These are phyloP conservation scores for Phyllopteryx taeniolatus DNA, from an alignment of 2,113 vertebrate genomes.

Conservation along the genomic window DNA sequence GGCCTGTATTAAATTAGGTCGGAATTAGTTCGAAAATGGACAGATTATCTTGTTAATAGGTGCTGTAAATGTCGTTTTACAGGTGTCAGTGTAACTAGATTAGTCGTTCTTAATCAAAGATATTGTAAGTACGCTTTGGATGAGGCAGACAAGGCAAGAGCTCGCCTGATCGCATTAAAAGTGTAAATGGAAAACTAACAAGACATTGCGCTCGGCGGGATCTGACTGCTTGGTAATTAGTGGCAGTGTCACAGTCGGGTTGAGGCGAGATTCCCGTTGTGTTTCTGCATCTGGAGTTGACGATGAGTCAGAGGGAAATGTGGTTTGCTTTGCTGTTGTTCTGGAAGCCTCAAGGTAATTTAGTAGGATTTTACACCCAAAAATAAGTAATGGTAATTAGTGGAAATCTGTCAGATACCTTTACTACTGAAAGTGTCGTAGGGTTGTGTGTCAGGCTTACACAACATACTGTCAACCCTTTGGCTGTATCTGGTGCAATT, in stretches of 20 bases:
- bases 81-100: conserved; percentile 26
- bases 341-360: conserved; percentile 1
- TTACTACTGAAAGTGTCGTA: no score
- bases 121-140: conserved; percentile 40
- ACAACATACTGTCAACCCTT: no score
- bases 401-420: no score
- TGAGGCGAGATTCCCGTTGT: conserved; percentile 24
- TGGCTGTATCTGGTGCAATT: no score
- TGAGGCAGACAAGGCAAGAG: conserved; percentile 53
- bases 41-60: conserved; percentile 7
- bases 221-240: conserved; percentile 52
- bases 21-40: neutral
- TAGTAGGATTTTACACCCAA: neutral
- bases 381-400: no score
- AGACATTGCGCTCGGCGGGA: conserved; percentile 51
- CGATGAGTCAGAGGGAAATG: neutral
- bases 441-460: no score
- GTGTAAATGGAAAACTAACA: conserved; percentile 60
- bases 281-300: neutral
- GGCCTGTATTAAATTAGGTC: neutral
- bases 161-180: conserved; percentile 56
- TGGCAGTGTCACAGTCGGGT: conserved; percentile 53
- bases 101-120: conserved; percentile 29
- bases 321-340: conserved; percentile 8
- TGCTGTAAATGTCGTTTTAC: neutral